phyloP scores from a whole-genome alignment of 2,113 vertebrate species.

The Dicaeum eximium region DNA sequence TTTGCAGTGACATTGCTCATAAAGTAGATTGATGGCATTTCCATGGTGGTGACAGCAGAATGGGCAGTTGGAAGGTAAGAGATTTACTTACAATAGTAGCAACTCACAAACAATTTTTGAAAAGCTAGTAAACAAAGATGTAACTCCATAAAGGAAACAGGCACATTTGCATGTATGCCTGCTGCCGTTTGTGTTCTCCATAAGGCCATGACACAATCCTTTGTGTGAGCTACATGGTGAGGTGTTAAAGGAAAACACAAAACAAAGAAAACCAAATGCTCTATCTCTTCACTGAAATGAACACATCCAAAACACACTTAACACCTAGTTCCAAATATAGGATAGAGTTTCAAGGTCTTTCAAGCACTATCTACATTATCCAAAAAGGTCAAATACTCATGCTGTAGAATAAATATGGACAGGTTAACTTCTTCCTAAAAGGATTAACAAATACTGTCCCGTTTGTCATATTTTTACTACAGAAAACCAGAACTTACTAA shows the following conservation, averaged over 20 bases:
- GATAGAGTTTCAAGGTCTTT: neutral
- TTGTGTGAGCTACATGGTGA: rapidly evolving
- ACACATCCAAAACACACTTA: neutral
- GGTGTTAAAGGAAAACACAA: neutral
- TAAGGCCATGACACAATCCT: neutral
- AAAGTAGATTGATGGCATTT: neutral
- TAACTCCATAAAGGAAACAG: neutral
- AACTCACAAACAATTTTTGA: neutral
- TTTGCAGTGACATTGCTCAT: neutral
- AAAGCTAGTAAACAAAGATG: neutral
- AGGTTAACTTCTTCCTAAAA: neutral
- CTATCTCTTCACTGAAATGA: neutral
- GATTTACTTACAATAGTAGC: neutral
- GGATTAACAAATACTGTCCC: neutral
- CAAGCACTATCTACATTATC: neutral
- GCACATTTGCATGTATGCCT: rapidly evolving
- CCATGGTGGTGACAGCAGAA: rapidly evolving
- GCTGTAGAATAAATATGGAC: neutral
- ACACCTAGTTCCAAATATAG: neutral
- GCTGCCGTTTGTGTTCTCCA: neutral
- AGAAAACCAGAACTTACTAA: neutral
- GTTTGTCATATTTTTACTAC: neutral
- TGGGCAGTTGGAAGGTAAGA: neutral
- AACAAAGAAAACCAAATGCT: neutral
- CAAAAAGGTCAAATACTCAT: neutral